Evolutionary conservation across 2,797 vertebrate genomes (phyloP).

Genomic region (Petrocephalus sullivani): DNA sequence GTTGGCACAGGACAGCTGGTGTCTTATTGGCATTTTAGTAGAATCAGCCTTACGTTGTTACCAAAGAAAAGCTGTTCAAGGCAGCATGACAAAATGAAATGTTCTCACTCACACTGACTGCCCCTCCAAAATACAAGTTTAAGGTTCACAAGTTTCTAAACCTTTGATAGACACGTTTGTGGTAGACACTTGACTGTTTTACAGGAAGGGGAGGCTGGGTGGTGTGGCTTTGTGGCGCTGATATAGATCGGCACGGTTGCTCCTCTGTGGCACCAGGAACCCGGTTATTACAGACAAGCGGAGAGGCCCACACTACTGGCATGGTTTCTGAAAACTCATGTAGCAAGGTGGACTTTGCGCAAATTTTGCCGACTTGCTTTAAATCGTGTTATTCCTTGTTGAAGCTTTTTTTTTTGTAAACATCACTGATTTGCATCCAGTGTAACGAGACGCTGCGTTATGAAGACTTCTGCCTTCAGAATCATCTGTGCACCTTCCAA

Average conservation of each 20-base stretch:
- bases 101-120: conserved; percentile 44
- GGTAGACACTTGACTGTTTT: not conserved
- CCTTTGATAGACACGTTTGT: not conserved
- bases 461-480: conserved; percentile 65
- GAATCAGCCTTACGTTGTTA: conserved; percentile 65
- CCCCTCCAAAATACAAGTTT: not conserved
- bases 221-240: not conserved
- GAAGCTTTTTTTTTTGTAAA: conserved; percentile 65
- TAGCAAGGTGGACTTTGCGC: conserved; percentile 61
- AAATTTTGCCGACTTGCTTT: conserved; percentile 61
- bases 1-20: conserved; percentile 23
- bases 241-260: not conserved
- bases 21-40: conserved; percentile 42
- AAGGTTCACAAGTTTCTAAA: not conserved
- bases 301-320: conserved; percentile 59
- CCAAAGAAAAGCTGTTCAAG: conserved; percentile 63
- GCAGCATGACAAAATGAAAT: conserved; percentile 51
- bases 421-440: conserved; percentile 64
- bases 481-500: conserved; percentile 60
- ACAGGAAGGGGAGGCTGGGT: not conserved
- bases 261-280: conserved; percentile 42
- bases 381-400: conserved; percentile 63
- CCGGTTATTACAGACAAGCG: conserved; percentile 63
- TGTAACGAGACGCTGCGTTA: conserved; percentile 66
- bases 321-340: conserved; percentile 50